Conservation (phyloP, 2,113 vertebrate genomes). For the Apeltes quadracus region DNA sequence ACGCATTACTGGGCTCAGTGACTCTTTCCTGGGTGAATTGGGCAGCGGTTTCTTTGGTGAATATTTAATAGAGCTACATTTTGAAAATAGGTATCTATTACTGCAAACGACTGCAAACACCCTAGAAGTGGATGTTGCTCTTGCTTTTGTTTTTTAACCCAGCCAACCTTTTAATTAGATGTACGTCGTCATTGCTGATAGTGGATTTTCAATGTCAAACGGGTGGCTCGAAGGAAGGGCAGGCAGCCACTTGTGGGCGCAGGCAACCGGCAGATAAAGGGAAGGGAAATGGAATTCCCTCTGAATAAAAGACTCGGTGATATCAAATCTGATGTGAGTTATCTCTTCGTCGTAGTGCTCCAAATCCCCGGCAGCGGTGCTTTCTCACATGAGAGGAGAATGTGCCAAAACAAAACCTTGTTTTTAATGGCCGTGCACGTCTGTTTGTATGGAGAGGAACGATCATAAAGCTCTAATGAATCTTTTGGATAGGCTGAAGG, state of each 20-base stretch:
- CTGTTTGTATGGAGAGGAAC: neutral
- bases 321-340: constrained; percentile 58
- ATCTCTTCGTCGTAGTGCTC: constrained; percentile 53
- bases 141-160: constrained; percentile 37
- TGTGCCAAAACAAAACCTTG: constrained; percentile 43
- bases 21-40: too few relatives aligned
- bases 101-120: neutral
- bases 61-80: constrained; percentile 48
- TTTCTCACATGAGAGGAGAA: constrained; percentile 35
- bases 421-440: constrained; percentile 9
- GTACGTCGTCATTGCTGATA: constrained; percentile 36
- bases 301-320: constrained; percentile 51
- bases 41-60: too few relatives aligned
- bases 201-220: constrained; percentile 67
- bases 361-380: constrained; percentile 45
- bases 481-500: constrained; percentile 7
- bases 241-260: constrained; percentile 46
- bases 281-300: constrained; percentile 58
- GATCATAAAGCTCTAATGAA: constrained; percentile 2
- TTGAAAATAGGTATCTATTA: constrained; percentile 15
- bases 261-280: constrained; percentile 47
- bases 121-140: constrained; percentile 19
- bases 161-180: constrained; percentile 56
- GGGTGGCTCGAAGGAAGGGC: constrained; percentile 57
- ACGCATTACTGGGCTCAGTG: constrained; percentile 33